Evolutionary conservation across 2,888 invertebrate genomes (phyloP).

Genomic region (Aricia artaxerxes): DNA sequence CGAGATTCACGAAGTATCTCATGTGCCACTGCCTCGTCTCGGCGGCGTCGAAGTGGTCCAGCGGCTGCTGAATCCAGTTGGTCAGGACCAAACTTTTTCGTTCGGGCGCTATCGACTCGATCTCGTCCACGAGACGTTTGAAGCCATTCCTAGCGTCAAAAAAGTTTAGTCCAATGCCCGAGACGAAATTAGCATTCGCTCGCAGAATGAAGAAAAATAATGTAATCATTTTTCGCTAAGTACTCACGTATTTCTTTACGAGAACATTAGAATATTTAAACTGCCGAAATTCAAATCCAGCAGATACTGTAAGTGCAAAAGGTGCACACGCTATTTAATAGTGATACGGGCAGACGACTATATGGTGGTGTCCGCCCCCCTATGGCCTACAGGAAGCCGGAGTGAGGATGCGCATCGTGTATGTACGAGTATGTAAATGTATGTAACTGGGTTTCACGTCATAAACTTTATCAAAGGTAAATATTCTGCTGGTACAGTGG

Average conservation of each 20-base stretch:
- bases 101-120: constrained; percentile 42
- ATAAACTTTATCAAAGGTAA: constrained; percentile 16
- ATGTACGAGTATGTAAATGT: neutral
- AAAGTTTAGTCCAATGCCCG: constrained; percentile 45
- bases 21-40: constrained; percentile 61
- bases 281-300: neutral
- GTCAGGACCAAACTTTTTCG: constrained; percentile 43
- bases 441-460: constrained; percentile 15
- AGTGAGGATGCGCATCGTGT: neutral
- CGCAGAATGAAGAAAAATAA: constrained; percentile 21
- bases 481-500: constrained; percentile 12
- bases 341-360: neutral
- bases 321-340: neutral
- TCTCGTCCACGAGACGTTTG: constrained; percentile 50
- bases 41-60: constrained; percentile 61
- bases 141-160: constrained; percentile 47
- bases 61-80: constrained; percentile 59
- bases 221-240: neutral
- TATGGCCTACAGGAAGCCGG: neutral
- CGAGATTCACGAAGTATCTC: constrained; percentile 63
- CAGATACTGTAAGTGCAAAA: neutral
- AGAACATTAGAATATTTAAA: neutral
- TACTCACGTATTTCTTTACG: neutral
- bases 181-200: constrained; percentile 41
- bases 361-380: neutral